These are phyloP conservation scores for Lates calcarifer DNA, from an alignment of 2,113 vertebrate species.

Conservation along the genomic window DNA sequence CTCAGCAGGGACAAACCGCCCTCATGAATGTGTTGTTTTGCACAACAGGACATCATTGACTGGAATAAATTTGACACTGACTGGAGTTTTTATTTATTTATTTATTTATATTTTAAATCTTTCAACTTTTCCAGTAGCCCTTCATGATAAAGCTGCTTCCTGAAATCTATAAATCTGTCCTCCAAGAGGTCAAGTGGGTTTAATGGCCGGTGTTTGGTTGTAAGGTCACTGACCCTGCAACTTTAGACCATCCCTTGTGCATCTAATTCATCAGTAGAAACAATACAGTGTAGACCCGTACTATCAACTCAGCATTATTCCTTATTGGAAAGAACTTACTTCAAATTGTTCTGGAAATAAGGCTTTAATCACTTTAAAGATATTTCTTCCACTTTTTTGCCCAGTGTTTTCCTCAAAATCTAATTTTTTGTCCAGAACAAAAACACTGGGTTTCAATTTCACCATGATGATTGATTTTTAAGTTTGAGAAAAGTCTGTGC, in stretches of 20 bases:
- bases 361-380: background rate
- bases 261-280: background rate
- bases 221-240: background rate
- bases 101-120: background rate
- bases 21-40: background rate
- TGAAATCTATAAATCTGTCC: conserved; percentile 12
- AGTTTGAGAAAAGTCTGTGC: background rate
- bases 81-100: background rate
- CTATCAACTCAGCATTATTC: background rate
- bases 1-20: background rate
- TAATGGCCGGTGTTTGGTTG: conserved; percentile 14
- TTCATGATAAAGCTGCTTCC: background rate
- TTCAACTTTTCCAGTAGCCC: background rate
- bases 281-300: background rate
- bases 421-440: too few relatives aligned
- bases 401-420: too few relatives aligned
- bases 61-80: background rate
- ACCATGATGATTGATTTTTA: conserved; percentile 12
- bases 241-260: background rate
- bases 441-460: background rate
- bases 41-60: background rate
- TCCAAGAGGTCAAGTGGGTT: background rate
- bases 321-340: background rate
- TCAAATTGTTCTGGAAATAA: background rate
- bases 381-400: too few relatives aligned